Evolutionary conservation across 1,140 invertebrate genomes (phyloP), one percentile per base, ranked within the genome.

Genomic region (Procambarus clarkii): DNA sequence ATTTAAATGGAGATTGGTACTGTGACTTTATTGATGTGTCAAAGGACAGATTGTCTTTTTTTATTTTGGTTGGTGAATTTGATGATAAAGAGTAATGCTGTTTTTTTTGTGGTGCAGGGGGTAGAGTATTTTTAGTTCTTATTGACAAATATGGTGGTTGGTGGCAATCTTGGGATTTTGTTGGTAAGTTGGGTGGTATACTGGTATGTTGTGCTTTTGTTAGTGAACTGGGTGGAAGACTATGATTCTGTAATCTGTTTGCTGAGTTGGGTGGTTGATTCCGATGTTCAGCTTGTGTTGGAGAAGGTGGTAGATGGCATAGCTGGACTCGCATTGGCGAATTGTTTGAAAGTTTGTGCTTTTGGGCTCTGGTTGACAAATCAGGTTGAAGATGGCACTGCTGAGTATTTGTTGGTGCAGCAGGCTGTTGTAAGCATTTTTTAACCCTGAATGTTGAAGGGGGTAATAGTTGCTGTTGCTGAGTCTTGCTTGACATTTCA

Each of bases 371-470:
- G 9, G 80, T 58, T 34, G 46, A 50, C 11, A 9, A 82, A 24
- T 24, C 80, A 48, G 13, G 18, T 60, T 2, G n/a, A 54, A 82
- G 2, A 21, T 24, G 54, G 24, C 11, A 46, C 2, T 80, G 78
- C 82, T 86, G 69, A 46, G n/a, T 50, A 24, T 18, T 54, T 21
- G 69, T 44, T 86, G 34, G 82, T 71, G 71, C 76, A 8, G 18
- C 50, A 45, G 24, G 46, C 34, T 45, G 50, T 60, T 34, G 0
- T 7, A 60, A 60, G 34, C 71, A 69, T 24, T 76, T 60, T 3
- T 77, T 21, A 5, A n/a, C 3, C 24, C 46, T 86, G 13, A 48
- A 18, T 86, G 46, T 18, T 64, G 71, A 46, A 9, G 64, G 44
- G 8, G 4, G 11, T 45, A 44, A 58, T 18, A n/a, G 13, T n/a